Evolutionary conservation across 2,888 invertebrate genomes (phyloP), one percentile per base, ranked within the genome.

Genomic region (Unio delphinus): DNA sequence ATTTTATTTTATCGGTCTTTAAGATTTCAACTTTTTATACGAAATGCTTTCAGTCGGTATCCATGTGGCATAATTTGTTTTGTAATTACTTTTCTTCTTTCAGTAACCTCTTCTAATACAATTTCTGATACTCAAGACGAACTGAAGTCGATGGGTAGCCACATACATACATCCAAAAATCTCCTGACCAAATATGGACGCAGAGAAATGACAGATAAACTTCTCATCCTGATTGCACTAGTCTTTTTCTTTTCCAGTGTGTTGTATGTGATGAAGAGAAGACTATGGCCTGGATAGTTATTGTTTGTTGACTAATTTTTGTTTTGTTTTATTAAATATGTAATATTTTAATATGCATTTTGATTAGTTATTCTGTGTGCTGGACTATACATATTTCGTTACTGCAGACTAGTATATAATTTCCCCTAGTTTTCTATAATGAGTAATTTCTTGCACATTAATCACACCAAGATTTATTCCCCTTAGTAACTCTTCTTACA

Each of bases 181-280:
- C 91, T 99, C 15, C 91, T 99, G 61, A 96, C 96, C 69, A 99
- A 98, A 91, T 98, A 98, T 88, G 96, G 96, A 4, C 92, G 98
- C 67, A 92, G 98, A 57, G 98, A 99, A 91, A 94, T 96, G 78
- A 99, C 98, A 0, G 98, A 99, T 89, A 98, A 97, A 92, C 93
- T 97, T 70, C 92, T 99, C 15, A 89, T 90, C 60, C 83, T 89
- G 58, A 82, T 90, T n/a, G 89, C 89, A 28, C 73, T 90, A 1
- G 81, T 89, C 17, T 90, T 90, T 76, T 90, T 90, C 80, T 88
- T 89, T 80, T 95, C 95, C 20, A 96, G 96, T 81, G 96, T 97
- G 62, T 91, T 97, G 83, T 98, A 98, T 87, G 96, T 98, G 84
- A 93, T 98, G 64, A 96, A 96, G 87, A 97, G 96, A 89, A 92